Percentiles rank a stretch among this genome's conserved stretches.
phyloP scores from a whole-genome alignment of 2,113 vertebrate genomes.

The Prietella phreatophila region DNA sequence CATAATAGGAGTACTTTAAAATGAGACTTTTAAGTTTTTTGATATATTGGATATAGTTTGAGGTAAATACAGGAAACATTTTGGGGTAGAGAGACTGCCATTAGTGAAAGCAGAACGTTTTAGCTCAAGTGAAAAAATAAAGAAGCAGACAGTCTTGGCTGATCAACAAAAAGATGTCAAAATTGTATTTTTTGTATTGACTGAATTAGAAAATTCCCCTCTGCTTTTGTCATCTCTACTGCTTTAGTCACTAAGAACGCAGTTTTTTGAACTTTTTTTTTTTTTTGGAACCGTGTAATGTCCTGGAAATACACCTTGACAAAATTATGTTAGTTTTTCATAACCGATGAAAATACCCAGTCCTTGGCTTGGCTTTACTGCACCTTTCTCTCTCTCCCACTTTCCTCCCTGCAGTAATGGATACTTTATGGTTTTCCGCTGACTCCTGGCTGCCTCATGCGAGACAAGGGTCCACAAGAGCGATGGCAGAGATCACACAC shows the following conservation, averaged over 20 bases:
- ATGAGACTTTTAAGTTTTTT: not conserved
- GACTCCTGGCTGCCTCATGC: conserved; percentile 50
- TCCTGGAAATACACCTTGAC: conserved; percentile 15
- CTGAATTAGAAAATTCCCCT: not conserved
- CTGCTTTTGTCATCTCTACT: not conserved
- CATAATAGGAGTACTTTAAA: not conserved
- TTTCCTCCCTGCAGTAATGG: conserved; percentile 48
- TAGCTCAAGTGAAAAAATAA: not conserved
- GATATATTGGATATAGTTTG: not conserved
- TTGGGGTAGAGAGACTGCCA: not conserved
- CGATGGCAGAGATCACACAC: conserved; percentile 49
- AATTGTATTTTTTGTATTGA: not conserved
- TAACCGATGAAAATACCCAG: not conserved
- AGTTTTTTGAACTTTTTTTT: not conserved
- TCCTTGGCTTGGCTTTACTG: not conserved
- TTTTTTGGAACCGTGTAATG: not conserved
- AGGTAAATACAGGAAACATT: not conserved
- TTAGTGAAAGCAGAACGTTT: not conserved
- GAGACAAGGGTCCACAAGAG: conserved; percentile 35
- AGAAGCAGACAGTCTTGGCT: not conserved
- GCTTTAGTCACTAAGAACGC: not conserved
- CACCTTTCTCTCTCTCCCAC: conserved; percentile 10
- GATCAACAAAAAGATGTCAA: not conserved
- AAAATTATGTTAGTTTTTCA: not conserved
- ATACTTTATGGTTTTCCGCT: conserved; percentile 66